A percentile compares a stretch with the other conserved stretches of the same genome.
phyloP scores from a whole-genome alignment of 2,113 vertebrate genomes.

The Probosciger aterrimus region DNA sequence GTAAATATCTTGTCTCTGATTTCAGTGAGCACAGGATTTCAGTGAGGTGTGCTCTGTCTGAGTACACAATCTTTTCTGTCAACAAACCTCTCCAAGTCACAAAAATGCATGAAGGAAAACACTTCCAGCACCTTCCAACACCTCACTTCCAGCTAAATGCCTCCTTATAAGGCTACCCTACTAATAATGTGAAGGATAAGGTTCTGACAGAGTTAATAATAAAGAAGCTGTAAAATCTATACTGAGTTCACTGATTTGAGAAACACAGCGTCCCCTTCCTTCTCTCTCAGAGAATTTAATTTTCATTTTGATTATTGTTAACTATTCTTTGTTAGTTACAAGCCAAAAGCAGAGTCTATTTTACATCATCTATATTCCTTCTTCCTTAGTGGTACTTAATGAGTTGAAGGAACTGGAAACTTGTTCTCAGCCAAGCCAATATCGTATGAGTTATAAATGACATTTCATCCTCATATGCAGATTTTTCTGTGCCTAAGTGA shows the following conservation, averaged over 20 bases:
- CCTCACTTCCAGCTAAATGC: neutral
- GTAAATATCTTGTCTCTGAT: neutral
- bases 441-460: conserved; percentile 75
- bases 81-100: neutral
- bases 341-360: conserved; percentile 27
- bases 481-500: conserved; percentile 73
- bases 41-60: neutral
- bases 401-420: conserved; percentile 65
- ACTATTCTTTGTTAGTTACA: neutral
- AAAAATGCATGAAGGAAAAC: neutral
- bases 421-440: conserved; percentile 63
- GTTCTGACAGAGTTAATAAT: neutral
- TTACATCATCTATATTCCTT: neutral
- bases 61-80: neutral
- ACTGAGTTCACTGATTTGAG: neutral
- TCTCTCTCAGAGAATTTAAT: neutral
- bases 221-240: neutral
- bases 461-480: conserved; percentile 75
- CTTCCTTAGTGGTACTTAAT: conserved; percentile 52
- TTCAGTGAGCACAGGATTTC: neutral
- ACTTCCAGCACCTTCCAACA: neutral
- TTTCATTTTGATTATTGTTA: conserved; percentile 11
- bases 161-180: neutral
- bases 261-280: neutral
- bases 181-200: neutral